phyloP scores from a whole-genome alignment of 2,113 vertebrate species.

The Callionymus lyra region DNA sequence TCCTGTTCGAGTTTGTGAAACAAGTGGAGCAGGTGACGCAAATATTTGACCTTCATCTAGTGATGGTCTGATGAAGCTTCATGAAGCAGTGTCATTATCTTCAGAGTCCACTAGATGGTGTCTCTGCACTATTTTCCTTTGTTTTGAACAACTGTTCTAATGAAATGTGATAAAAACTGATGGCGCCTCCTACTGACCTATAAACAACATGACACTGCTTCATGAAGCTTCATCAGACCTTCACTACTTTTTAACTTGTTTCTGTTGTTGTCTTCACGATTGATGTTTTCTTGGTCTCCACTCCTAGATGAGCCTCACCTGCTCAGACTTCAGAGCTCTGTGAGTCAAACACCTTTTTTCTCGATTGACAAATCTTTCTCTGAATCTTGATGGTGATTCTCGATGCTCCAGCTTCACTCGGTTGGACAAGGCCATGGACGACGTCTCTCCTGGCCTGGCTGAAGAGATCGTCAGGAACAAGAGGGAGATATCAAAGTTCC shows the following conservation, averaged over 20 bases:
- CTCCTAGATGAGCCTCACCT: constrained; percentile 39
- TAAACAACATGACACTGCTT: no score
- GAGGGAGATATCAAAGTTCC: constrained; percentile 9
- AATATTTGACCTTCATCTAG: not conserved
- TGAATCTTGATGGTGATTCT: constrained; percentile 1
- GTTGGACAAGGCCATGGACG: constrained; percentile 29
- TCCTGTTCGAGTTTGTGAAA: constrained; percentile 22
- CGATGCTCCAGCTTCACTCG: constrained; percentile 34
- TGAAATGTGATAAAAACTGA: no score
- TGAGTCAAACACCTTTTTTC: constrained; percentile 26
- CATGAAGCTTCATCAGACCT: no score
- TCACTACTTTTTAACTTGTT: no score
- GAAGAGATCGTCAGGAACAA: constrained; percentile 20
- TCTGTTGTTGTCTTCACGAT: no score
- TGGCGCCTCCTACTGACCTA: no score
- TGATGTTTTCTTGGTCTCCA: constrained; percentile 6
- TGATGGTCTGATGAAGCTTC: no score
- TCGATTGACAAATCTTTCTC: no score
- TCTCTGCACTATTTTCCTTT: no score
- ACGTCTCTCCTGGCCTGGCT: constrained; percentile 11
- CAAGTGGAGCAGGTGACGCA: constrained; percentile 26
- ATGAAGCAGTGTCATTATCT: no score
- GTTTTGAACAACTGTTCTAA: no score
- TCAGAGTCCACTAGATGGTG: no score
- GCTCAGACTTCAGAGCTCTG: constrained; percentile 46